Percentiles rank a stretch among this genome's conserved stretches.
These are phyloP conservation scores for Drosophila paranaensis DNA, from an alignment of 2,888 invertebrate species.

Conservation along the genomic window DNA sequence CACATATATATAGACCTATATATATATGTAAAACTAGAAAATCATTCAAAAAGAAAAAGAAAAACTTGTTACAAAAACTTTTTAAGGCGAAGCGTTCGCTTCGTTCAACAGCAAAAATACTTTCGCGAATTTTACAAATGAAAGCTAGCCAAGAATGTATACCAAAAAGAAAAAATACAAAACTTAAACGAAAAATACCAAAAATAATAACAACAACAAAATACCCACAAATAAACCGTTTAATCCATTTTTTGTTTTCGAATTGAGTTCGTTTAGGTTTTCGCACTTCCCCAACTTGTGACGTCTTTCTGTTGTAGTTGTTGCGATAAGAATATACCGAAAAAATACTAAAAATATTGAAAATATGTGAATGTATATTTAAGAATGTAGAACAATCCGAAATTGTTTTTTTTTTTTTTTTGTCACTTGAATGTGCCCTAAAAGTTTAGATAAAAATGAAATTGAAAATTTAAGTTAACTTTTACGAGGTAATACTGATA, in stretches of 20 bases:
- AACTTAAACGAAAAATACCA: neutral
- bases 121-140: slow-evolving; percentile 60
- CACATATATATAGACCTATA: neutral
- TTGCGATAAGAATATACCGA: slow-evolving; percentile 37
- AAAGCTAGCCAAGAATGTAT: slow-evolving; percentile 31
- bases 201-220: neutral
- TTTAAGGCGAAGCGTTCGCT: slow-evolving; percentile 34
- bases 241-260: slow-evolving; percentile 5
- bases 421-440: slow-evolving; percentile 62
- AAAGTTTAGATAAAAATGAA: slow-evolving; percentile 7
- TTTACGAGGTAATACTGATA: slow-evolving; percentile 38
- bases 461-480: slow-evolving; percentile 61
- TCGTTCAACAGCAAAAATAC: slow-evolving; percentile 33
- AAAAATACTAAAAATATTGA: slow-evolving; percentile 2
- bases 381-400: slow-evolving; percentile 36
- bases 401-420: slow-evolving; percentile 39
- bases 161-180: neutral
- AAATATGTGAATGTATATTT: slow-evolving; percentile 28
- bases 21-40: slow-evolving; percentile 4
- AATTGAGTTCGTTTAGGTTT: slow-evolving; percentile 49
- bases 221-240: neutral
- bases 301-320: slow-evolving; percentile 62
- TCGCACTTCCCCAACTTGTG: neutral
- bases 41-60: slow-evolving; percentile 30
- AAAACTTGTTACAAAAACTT: slow-evolving; percentile 39